Evolutionary conservation across 2,797 vertebrate species (phyloP).

Genomic region (Pseudochirops corinnae): DNA sequence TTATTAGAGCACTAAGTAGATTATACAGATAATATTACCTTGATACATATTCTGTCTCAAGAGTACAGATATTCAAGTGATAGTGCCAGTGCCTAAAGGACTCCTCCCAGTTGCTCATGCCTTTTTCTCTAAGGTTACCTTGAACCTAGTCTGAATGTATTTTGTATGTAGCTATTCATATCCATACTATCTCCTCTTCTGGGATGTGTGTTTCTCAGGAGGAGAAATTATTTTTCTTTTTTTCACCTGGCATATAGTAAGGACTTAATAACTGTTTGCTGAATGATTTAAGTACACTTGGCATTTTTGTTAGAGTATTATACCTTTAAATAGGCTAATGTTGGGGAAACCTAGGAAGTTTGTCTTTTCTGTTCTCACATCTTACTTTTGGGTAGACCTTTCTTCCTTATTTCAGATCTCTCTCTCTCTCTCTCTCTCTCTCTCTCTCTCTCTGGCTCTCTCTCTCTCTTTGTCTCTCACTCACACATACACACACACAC

Average conservation of each 20-base stretch:
- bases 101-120: neutral
- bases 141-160: neutral
- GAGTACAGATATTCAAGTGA: neutral
- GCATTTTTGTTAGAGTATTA: neutral
- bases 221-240: neutral
- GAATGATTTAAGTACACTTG: neutral
- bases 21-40: neutral
- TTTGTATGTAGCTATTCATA: neutral
- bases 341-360: neutral
- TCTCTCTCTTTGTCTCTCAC: too few relatives aligned
- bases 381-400: neutral
- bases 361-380: neutral
- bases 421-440: neutral
- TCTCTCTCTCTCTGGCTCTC: neutral
- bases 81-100: neutral
- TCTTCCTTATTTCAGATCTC: neutral
- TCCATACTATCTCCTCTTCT: neutral
- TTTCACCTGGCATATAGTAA: neutral
- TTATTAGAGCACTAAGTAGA: conserved; percentile 14
- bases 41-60: conserved; percentile 19
- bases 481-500: too few relatives aligned
- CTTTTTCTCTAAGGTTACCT: neutral
- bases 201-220: neutral
- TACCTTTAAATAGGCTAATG: neutral
- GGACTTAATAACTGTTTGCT: neutral